phyloP scores from a whole-genome alignment of 2,113 vertebrate species.

The Eulemur rufifrons region DNA sequence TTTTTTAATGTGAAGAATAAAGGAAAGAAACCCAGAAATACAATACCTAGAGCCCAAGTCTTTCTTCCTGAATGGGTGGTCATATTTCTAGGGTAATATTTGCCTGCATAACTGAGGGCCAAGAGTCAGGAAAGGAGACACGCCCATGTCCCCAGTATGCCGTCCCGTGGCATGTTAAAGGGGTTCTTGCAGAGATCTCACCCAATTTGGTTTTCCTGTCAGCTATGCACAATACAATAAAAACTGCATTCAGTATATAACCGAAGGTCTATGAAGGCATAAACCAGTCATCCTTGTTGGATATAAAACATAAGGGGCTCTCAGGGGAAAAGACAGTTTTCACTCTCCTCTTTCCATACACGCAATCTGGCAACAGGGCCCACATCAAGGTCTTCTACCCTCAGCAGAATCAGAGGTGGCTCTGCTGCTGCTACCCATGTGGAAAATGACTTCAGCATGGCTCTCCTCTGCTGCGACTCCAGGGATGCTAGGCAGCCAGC shows the following conservation, averaged over 20 bases:
- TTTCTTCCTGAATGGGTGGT: background rate
- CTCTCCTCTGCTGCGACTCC: background rate
- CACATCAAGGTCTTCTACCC: background rate
- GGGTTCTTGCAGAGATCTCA: background rate
- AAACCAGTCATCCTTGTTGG: fast-evolving
- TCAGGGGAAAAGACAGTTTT: background rate
- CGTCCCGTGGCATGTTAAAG: background rate
- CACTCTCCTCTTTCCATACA: background rate
- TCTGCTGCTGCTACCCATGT: background rate
- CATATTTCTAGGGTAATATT: background rate
- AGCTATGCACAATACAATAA: background rate
- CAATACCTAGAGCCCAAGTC: background rate
- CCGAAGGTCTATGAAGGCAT: background rate
- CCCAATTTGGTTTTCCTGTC: background rate
- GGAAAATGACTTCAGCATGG: background rate
- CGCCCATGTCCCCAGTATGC: fast-evolving
- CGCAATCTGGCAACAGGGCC: background rate
- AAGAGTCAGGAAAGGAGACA: background rate
- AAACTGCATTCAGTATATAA: background rate
- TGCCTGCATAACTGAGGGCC: fast-evolving
- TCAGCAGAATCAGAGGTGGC: background rate
- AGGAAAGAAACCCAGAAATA: constrained; percentile 12
- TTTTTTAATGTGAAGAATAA: background rate
- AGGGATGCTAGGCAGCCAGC: background rate
- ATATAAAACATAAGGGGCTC: background rate